phyloP scores from a whole-genome alignment of 53 echinoderm and acorn worm species.

The Actinopyga echinites region DNA sequence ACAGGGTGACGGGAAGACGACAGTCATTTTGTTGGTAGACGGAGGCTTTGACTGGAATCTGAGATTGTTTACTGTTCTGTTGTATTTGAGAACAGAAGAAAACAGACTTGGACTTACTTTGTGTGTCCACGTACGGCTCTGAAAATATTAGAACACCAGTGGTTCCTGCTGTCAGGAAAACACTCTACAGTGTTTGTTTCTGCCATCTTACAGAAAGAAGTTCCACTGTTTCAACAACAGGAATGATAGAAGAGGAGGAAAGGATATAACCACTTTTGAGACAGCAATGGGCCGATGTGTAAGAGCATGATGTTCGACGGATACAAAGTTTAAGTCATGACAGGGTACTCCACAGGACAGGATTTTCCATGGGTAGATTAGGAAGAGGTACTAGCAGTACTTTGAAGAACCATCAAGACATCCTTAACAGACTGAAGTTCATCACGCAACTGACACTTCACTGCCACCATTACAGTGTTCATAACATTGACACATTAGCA shows the following conservation, averaged over 20 bases:
- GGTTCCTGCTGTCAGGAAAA: slow-evolving; percentile 27
- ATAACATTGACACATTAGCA: no score
- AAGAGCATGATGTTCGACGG: no score
- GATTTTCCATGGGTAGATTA: no score
- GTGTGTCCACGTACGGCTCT: neutral
- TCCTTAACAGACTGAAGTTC: neutral
- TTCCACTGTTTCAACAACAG: neutral
- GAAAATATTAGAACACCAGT: slow-evolving; percentile 46
- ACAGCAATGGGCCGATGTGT: no score
- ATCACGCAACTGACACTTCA: neutral
- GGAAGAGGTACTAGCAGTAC: no score
- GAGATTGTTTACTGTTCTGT: slow-evolving; percentile 3
- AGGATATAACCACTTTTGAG: no score
- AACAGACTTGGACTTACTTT: no score
- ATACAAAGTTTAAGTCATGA: no score
- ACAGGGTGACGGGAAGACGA: slow-evolving; percentile 6
- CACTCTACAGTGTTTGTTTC: slow-evolving; percentile 32
- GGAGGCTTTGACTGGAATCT: slow-evolving; percentile 47
- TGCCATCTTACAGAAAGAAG: slow-evolving; percentile 13
- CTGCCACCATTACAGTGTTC: no score
- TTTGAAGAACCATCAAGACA: neutral
- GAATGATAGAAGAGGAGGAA: neutral
- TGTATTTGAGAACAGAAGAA: neutral
- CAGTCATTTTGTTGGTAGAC: slow-evolving; percentile 1
- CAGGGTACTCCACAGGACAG: no score